Percentiles rank a stretch among this genome's conserved stretches.
These are phyloP conservation scores for Ispidina picta DNA, from an alignment of 2,797 vertebrate genomes.

Conservation along the genomic window DNA sequence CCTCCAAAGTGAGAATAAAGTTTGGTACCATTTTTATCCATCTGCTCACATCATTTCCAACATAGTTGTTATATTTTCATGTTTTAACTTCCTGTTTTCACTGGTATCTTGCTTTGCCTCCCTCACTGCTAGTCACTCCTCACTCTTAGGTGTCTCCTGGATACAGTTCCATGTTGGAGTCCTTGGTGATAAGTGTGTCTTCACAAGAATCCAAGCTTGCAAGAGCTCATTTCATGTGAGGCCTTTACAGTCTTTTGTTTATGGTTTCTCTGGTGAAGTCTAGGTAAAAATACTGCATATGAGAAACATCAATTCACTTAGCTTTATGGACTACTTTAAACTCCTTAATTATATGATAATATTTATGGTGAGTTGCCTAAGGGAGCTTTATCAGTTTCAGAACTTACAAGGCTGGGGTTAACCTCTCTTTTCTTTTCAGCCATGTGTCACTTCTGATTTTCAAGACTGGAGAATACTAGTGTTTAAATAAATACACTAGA, in stretches of 20 bases:
- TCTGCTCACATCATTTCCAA: background rate
- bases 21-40: background rate
- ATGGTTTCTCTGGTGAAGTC: slow-evolving; percentile 63
- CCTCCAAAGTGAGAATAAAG: background rate
- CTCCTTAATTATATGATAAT: slow-evolving; percentile 69
- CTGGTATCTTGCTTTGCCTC: background rate
- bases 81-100: background rate
- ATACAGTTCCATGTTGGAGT: slow-evolving; percentile 2
- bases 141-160: background rate
- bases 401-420: slow-evolving; percentile 21
- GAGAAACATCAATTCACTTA: slow-evolving; percentile 67
- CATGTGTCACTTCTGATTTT: slow-evolving; percentile 6
- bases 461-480: background rate
- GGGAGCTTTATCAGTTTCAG: slow-evolving; percentile 50
- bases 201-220: slow-evolving; percentile 53
- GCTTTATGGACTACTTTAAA: slow-evolving; percentile 71
- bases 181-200: slow-evolving; percentile 15
- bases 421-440: background rate
- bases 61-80: background rate
- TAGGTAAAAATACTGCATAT: slow-evolving; percentile 71
- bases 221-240: slow-evolving; percentile 57
- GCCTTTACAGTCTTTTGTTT: slow-evolving; percentile 70
- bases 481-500: background rate
- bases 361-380: slow-evolving; percentile 59
- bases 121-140: background rate